A percentile compares a stretch with the other conserved stretches of the same genome.
Evolutionary conservation across 2,888 invertebrate genomes (phyloP).

Genomic region (Tipula vernalis): DNA sequence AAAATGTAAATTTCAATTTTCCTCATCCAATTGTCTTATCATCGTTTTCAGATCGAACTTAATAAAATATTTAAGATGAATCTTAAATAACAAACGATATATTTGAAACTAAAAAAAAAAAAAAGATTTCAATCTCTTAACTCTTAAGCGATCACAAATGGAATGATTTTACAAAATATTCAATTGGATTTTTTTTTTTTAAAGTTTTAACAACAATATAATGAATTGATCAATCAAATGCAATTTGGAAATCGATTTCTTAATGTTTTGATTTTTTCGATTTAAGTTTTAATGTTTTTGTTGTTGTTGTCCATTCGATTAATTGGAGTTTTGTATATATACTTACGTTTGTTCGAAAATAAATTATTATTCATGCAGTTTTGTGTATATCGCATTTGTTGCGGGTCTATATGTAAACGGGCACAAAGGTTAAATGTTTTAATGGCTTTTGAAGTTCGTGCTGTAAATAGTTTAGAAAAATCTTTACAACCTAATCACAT

Average conservation of each 20-base stretch:
- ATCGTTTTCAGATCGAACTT: background rate
- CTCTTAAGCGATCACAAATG: background rate
- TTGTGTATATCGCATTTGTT: background rate
- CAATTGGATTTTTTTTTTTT: background rate
- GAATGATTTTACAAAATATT: background rate
- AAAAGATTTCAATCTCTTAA: background rate
- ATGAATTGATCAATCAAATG: constrained; percentile 4
- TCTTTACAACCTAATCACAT: too few species aligned
- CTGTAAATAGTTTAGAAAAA: background rate
- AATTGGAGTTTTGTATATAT: background rate
- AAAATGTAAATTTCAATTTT: background rate
- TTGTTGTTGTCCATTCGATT: background rate
- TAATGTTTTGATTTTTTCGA: background rate
- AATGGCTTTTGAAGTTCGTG: background rate
- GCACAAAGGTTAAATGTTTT: background rate
- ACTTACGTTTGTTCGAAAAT: background rate
- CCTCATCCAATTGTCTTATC: background rate
- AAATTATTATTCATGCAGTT: background rate
- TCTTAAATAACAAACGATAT: background rate
- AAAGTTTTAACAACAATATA: background rate
- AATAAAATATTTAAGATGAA: constrained; percentile 4
- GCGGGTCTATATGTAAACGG: background rate
- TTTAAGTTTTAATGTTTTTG: background rate
- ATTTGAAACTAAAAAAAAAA: background rate
- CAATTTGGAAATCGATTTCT: constrained; percentile 4